These are phyloP conservation scores for Drosophila kambysellisi DNA, from an alignment of 2,888 invertebrate species.

Conservation along the genomic window DNA sequence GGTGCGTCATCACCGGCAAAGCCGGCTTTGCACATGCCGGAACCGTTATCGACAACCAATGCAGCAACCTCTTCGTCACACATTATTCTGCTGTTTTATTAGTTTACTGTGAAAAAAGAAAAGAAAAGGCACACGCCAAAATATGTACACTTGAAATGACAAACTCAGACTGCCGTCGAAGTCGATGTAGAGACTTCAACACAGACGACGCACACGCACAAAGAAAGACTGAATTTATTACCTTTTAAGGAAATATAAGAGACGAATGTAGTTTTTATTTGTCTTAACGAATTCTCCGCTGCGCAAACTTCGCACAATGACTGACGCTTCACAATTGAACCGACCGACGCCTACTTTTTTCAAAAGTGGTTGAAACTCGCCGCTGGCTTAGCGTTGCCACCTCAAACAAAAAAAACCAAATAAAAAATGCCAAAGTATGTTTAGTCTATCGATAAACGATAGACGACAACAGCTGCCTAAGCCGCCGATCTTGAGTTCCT, in stretches of 20 bases:
- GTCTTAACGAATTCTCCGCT: conserved; percentile 46
- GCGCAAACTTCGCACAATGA: conserved; percentile 65
- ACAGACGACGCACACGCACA: conserved; percentile 44
- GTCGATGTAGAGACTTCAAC: conserved; percentile 9
- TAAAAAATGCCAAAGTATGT: conserved; percentile 6
- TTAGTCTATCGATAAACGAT: conserved; percentile 21
- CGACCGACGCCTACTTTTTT: conserved; percentile 78
- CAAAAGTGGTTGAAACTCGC: conserved; percentile 68
- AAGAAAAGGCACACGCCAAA: conserved; percentile 24
- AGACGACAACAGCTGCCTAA: conserved; percentile 29
- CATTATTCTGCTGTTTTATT: conserved; percentile 88
- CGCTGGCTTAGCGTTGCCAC: conserved; percentile 35
- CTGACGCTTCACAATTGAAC: conserved; percentile 68
- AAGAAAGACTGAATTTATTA: conserved; percentile 50
- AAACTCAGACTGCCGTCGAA: conserved; percentile 22
- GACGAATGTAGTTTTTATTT: conserved; percentile 38
- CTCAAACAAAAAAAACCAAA: conserved; percentile 9
- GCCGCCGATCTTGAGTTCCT: conserved; percentile 9
- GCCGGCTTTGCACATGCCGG: conserved; percentile 97
- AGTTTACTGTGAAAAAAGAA: conserved; percentile 59
- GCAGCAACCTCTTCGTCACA: conserved; percentile 98
- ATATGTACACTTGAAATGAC: conserved; percentile 51
- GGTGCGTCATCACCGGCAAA: conserved; percentile 96
- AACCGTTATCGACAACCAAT: conserved; percentile 96
- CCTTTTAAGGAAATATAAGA: conserved; percentile 71